Evolutionary conservation across 2,113 vertebrate genomes (phyloP), one percentile per base, ranked within the genome.

Genomic region (Mus pahari): DNA sequence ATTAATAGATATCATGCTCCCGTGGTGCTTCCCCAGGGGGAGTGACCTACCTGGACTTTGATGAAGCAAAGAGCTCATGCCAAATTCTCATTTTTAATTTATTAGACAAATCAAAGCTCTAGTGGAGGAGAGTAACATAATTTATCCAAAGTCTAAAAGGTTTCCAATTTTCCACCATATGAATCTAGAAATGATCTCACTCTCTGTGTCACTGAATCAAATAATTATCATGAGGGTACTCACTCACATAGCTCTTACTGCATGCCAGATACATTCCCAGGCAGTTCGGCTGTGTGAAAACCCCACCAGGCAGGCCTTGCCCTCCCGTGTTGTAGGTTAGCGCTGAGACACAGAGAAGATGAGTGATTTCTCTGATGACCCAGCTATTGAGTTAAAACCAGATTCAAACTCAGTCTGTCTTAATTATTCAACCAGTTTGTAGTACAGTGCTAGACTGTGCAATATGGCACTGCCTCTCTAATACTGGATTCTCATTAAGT

Each of bases 1-100:
- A 82, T 90, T 94, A 90, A 93, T 77, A 91, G 75, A 5, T 45
- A 19, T 19, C 3, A 10, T 73, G 7, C 62, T 48, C 17, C 90
- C 58, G 10, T 53, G 31, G 53, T 77, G 53, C 93, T 97, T 97
- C 84, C 88, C 84, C 45, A 53, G 71, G 95, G 96, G 94, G 97
- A 96, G 77, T 89, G 60, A 84, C 68, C 68, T 75, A 42, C 90
- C 87, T 87, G 10, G 73, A 71, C 70, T 94, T 89, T 64, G n/a
- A 45, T 45, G 83, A 95, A 48, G 39, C 53, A 92, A 64, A 22
- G 68, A 20, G 26, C 53, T 55, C 87, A 19, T n/a, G 22, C 74
- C 53, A 75, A 79, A 50, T 91, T 94, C 73, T 88, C 33, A 24
- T 71, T 89, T 86, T 97, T 58, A 55, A 55, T 50, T 96, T 95